Base-by-base conservation (phyloP, 2,797 vertebrate genomes). In the Enteromius anoplus region DNA sequence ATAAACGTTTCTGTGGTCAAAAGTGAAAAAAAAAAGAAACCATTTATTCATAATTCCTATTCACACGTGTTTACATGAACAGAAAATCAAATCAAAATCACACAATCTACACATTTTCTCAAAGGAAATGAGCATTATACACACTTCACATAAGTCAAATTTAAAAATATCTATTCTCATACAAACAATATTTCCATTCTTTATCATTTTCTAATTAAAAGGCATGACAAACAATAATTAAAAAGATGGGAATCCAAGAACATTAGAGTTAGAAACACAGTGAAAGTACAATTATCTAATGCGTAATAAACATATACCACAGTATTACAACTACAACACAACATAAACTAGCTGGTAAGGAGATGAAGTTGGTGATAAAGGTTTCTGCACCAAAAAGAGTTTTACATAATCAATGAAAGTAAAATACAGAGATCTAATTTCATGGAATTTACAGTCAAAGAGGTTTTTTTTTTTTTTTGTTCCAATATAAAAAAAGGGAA, bases 351-450 rank as follows among this genome's bases (percentile, higher is more conserved):
- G 82, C 89, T 88, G 87, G 88, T 86, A 85, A 34, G 70, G 37
- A 87, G 84, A 80, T 87, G 79, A 84, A 82, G 64, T 82, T 90
- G 89, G 90, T 89, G 87, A 89, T 71, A 91, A 80, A 86, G 85
- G 77, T 87, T 86, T 87, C 75, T 69, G 49, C 40, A 76, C 86
- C n/a, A 60, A 51, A n/a, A 62, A 82, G 3, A 58, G 49, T 3
- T 3, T 77, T 64, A 58, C 37, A 47, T 26, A 23, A 19, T 11
- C 47, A 49, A 70, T 55, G 0, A 34, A 32, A 60, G 14, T 11
- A 34, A 73, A 73, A 65, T 40, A 15, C n/a, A 75, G 11, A 47
- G 15, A 37, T 64, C 3, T 66, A 5, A 42, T 78, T 60, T 4
- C 11, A 62, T 62, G 40, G 55, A 64, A 47, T 7, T 58, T 40